A percentile compares a stretch with the other conserved stretches of the same genome.
Evolutionary conservation across 2,113 vertebrate genomes (phyloP).

Genomic region (Scortum barcoo): DNA sequence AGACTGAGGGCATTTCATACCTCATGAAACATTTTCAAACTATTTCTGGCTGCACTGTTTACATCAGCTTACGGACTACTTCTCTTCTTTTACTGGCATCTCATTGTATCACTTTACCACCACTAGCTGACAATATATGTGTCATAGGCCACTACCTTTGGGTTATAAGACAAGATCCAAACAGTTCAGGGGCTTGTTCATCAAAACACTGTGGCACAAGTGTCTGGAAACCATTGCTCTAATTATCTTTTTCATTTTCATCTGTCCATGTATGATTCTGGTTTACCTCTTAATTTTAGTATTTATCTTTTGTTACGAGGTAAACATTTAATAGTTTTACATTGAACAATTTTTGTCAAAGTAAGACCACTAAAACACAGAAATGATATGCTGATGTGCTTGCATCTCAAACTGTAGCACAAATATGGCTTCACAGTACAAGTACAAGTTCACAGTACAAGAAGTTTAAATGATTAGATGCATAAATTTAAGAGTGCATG

Average conservation of each 20-base stretch:
- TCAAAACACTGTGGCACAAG: neutral
- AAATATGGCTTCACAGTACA: neutral
- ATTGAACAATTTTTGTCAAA: neutral
- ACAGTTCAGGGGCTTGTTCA: too few relatives aligned
- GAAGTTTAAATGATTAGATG: neutral
- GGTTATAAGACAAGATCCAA: neutral
- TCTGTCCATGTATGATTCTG: neutral
- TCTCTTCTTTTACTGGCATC: neutral
- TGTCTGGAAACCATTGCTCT: neutral
- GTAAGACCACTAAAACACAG: neutral
- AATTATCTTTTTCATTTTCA: neutral
- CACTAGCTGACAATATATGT: neutral
- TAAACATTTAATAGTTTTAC: neutral
- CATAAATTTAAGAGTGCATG: neutral
- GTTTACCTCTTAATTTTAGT: neutral
- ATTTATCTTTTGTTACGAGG: neutral
- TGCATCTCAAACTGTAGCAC: neutral
- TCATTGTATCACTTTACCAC: neutral
- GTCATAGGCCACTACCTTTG: neutral
- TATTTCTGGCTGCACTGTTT: neutral
- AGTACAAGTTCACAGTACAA: neutral
- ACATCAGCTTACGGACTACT: neutral
- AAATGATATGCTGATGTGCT: neutral
- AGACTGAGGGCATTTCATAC: neutral
- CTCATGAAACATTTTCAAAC: neutral